Evolutionary conservation across 2,113 vertebrate species (phyloP), one percentile per base, ranked within the genome.

Genomic region (Podilymbus podiceps): DNA sequence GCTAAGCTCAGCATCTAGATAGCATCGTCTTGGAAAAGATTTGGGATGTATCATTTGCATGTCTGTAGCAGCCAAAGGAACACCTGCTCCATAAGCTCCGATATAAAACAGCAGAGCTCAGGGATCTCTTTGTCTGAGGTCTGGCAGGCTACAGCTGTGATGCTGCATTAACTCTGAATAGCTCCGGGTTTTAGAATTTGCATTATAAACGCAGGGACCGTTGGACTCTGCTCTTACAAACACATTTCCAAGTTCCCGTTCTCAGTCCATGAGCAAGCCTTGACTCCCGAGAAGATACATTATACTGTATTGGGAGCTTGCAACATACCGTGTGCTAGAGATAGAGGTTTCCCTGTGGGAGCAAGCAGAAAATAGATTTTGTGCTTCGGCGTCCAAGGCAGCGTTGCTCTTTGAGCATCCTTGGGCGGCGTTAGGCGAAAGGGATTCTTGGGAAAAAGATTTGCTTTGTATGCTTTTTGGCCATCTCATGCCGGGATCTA

Each of bases 81-180:
- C 85, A 94, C 86, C 76, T 87, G 64, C 69, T 89, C 44, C 28
- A 15, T 62, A 68, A 74, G 64, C 52, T 73, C 42, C 63, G 52
- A 23, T 12, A 38, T 5, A 9, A 69, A 64, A 81, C 47, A 49
- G 8, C 47, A 90, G 82, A 71, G 52, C 67, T 90, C 56, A 60
- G 52, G 35, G 49, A 68, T 87, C 69, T 93, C 68, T 96, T 89
- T 94, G 66, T 89, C 66, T 88, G 74, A 84, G 56, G 64, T 63
- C 56, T 59, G 89, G 35, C 66, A 68, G n/a, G 73, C 90, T 92
- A 49, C 73, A 60, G 25, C 40, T 62, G 35, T 63, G 40, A 91
- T 56, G 94, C 58, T 78, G 49, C 44, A 86, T 75, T 95, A 84
- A 72, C 58, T 85, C 87, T 72, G 77, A 95, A 91, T 96, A 87